Percentiles rank a stretch among this genome's conserved stretches.
Evolutionary conservation across 64 coral and sea anemone genomes (phyloP).

Genomic region (Dendrophyllia cribrosa): DNA sequence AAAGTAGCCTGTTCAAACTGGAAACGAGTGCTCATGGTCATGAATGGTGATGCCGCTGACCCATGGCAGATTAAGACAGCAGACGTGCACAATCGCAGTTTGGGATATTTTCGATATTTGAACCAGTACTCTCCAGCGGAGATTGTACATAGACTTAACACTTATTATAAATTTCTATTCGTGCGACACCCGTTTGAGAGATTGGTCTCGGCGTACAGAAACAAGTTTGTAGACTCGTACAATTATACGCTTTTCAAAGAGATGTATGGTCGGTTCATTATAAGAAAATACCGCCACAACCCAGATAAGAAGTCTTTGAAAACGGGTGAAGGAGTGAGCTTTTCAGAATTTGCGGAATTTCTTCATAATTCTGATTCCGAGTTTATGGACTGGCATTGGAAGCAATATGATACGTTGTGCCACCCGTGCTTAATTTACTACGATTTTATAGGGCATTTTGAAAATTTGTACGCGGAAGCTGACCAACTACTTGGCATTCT

Average conservation of each 20-base stretch:
- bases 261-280: constrained; percentile 88
- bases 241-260: constrained; percentile 93
- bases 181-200: constrained; percentile 96
- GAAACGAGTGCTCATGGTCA: constrained; percentile 95
- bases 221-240: constrained; percentile 98
- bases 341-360: constrained; percentile 93
- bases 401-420: constrained; percentile 80
- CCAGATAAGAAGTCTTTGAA: constrained; percentile 52
- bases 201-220: constrained; percentile 93
- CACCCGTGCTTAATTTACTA: constrained; percentile 94
- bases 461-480: constrained; percentile 82
- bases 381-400: constrained; percentile 92
- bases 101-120: constrained; percentile 93
- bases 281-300: constrained; percentile 82
- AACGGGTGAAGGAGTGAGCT: constrained; percentile 89
- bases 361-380: constrained; percentile 70
- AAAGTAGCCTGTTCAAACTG: constrained; percentile 97
- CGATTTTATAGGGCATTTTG: constrained; percentile 94
- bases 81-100: constrained; percentile 94
- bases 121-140: constrained; percentile 86
- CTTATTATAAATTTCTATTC: constrained; percentile 95
- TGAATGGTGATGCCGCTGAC: constrained; percentile 89
- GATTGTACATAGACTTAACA: constrained; percentile 87
- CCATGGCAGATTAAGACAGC: constrained; percentile 82
- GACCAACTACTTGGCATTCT: constrained; percentile 65